phyloP scores from a whole-genome alignment of 1,140 invertebrate species.

The Drosophila lowei region DNA sequence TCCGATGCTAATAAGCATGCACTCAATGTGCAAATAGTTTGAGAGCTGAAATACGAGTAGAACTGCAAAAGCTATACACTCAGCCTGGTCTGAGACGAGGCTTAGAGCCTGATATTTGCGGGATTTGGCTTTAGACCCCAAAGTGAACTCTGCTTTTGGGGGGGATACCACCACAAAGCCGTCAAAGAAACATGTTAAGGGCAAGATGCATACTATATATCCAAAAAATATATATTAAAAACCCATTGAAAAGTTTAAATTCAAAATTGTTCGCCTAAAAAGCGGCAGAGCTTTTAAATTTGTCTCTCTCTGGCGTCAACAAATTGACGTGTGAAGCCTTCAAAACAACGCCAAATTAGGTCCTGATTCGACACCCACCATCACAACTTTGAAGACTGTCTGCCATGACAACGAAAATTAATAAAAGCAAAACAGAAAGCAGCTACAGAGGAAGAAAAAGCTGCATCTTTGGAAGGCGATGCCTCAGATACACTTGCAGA shows the following conservation, averaged over 20 bases:
- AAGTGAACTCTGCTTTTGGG: too few species aligned
- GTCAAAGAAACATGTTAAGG: too few species aligned
- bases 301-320: conserved; percentile 2
- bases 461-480: too few species aligned
- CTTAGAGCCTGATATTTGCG: neutral
- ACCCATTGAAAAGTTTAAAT: conserved; percentile 11
- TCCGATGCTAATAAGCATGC: conserved; percentile 78
- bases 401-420: conserved; percentile 72
- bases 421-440: conserved; percentile 46
- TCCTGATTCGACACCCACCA: conserved; percentile 46
- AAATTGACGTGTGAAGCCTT: conserved; percentile 51
- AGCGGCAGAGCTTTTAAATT: conserved; percentile 10
- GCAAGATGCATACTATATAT: too few species aligned
- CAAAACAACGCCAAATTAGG: conserved; percentile 49
- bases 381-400: conserved; percentile 35
- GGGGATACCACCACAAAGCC: too few species aligned
- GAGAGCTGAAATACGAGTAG: conserved; percentile 55
- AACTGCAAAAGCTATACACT: conserved; percentile 20
- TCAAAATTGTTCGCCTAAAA: neutral
- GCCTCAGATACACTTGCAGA: too few species aligned
- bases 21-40: conserved; percentile 81
- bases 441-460: conserved; percentile 6
- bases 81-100: neutral
- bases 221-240: neutral
- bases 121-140: too few species aligned